Evolutionary conservation across 2,113 vertebrate species (phyloP).

Genomic region (Scalopus aquaticus): DNA sequence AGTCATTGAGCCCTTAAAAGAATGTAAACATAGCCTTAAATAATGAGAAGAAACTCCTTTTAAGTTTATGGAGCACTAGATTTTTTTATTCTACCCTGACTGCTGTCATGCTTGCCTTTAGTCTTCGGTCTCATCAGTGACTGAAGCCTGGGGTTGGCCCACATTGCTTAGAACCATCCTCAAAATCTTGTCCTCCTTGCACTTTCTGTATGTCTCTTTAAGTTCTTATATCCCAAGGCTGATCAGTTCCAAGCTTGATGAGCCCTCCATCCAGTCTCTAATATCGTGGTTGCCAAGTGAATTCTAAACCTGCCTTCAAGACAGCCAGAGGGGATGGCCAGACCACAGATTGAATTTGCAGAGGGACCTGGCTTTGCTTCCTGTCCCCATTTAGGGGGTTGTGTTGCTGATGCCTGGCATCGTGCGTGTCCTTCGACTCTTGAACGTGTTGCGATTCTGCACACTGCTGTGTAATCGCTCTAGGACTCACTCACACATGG

Average conservation of each 20-base stretch:
- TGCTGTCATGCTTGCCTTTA: background rate
- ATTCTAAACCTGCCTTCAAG: slow-evolving; percentile 31
- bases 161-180: background rate
- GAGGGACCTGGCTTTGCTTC: slow-evolving; percentile 39
- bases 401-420: slow-evolving; percentile 26
- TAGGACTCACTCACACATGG: slow-evolving; percentile 54
- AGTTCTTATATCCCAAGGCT: background rate
- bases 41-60: slow-evolving; percentile 10
- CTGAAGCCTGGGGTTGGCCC: background rate
- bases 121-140: background rate
- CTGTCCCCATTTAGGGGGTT: background rate
- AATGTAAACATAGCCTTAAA: slow-evolving; percentile 8
- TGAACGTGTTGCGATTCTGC: background rate
- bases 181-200: background rate
- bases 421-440: background rate
- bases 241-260: slow-evolving; percentile 17
- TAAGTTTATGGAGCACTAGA: background rate
- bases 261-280: slow-evolving; percentile 7
- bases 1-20: background rate
- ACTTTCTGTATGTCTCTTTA: background rate
- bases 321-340: background rate
- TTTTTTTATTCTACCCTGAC: background rate
- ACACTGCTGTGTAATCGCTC: slow-evolving; percentile 56
- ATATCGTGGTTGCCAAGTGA: slow-evolving; percentile 37
- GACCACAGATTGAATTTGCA: background rate